Base-by-base conservation (phyloP, 2,113 vertebrate species). In the Hemiscyllium ocellatum region DNA sequence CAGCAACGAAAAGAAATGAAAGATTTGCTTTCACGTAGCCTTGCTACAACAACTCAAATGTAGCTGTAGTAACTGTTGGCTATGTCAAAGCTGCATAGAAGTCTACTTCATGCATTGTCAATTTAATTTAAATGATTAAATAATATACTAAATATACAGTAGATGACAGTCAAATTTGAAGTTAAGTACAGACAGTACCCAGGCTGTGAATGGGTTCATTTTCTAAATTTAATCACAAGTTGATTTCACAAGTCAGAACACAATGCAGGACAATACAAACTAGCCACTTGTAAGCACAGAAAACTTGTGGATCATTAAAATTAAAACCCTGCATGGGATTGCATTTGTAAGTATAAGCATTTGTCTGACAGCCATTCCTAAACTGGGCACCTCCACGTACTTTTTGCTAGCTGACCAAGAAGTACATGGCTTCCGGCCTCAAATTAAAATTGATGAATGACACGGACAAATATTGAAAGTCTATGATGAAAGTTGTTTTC, bases 101-200 rank as follows among this genome's bases (percentile, higher is more conserved):
- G 29, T 50, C 37, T 83, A 37, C 37, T 47, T 83, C 80, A 83
- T 37, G 19, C 37, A 1, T 83, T 83, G 42, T 42, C 19, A 37
- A 83, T 42, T 42, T 89, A 50, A 61, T 89, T 89, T 89, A 52
- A 89, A 52, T 52, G 47, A 89, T 22, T 89, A 89, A 89, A 89
- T 61, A 61, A 56, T 52, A 61, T 61, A 7, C 86, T 89, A 15
- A 3, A 52, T 22, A 33, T 61, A 61, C 56, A 61, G 56, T 33
- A 56, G 24, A 33, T 26, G 50, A 24, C 86, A 10, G 7, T 87
- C 17, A 87, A 87, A 47, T 26, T 29, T 52, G 50, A 89, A 15
- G 47, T 89, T 52, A 56, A 89, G 29, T 52, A 89, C 24, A 26
- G 20, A 50, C 47, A 61, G 56, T 61, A 61, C 56, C 56, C 56